Conservation (phyloP, 2,113 vertebrate genomes). For the Antigone vipio region DNA sequence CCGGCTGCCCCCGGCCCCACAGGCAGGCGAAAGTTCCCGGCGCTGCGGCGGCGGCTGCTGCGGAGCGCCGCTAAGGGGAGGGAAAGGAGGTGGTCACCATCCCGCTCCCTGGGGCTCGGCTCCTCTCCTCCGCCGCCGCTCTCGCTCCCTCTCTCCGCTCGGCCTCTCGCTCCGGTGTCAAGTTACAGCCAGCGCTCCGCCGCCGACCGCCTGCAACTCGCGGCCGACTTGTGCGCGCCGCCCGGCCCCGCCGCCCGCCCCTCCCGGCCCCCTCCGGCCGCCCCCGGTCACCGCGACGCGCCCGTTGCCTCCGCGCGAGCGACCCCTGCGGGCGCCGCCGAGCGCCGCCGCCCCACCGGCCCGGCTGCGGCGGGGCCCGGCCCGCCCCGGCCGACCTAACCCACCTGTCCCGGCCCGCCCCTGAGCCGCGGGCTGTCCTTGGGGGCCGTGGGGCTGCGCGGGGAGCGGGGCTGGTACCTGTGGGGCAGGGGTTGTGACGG, state of each 20-base stretch:
- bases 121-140: slow-evolving; percentile 30
- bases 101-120: slow-evolving; percentile 43
- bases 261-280: background rate
- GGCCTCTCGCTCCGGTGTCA: slow-evolving; percentile 29
- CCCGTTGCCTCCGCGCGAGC: background rate
- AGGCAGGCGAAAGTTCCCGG: background rate
- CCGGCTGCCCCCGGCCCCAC: slow-evolving; percentile 25
- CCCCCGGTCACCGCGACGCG: background rate
- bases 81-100: slow-evolving; percentile 63
- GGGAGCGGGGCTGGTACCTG: background rate
- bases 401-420: background rate
- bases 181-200: background rate
- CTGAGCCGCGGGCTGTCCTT: no score
- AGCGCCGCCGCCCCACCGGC: background rate
- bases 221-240: background rate
- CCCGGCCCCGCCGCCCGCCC: background rate
- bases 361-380: background rate
- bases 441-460: background rate
- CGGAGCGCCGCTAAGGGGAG: slow-evolving; percentile 19
- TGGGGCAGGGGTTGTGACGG: no score
- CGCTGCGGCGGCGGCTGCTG: background rate
- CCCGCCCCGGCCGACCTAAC: background rate
- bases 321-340: background rate
- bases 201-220: no score
- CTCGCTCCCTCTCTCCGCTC: background rate